These are phyloP conservation scores for Meandrusa payeni DNA, from an alignment of 2,888 invertebrate species.

Conservation along the genomic window DNA sequence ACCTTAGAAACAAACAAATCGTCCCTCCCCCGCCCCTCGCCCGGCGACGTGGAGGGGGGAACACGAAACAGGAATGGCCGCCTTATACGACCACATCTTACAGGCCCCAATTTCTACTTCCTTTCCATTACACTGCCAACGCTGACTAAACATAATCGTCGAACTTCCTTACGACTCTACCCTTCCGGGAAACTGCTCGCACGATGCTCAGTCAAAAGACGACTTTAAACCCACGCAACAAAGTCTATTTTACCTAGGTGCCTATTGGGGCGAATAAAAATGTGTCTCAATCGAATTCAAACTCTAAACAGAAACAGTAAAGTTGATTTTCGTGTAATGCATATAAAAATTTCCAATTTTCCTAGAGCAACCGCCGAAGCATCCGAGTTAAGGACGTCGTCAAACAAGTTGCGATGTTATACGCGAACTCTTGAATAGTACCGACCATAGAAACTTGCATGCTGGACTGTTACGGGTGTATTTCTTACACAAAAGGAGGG, in stretches of 20 bases:
- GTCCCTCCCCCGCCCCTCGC: constrained; percentile 42
- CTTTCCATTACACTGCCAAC: constrained; percentile 73
- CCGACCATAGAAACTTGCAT: constrained; percentile 73
- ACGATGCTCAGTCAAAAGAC: constrained; percentile 40
- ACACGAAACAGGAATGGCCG: constrained; percentile 52
- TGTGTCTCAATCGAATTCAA: constrained; percentile 17
- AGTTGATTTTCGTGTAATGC: constrained; percentile 32
- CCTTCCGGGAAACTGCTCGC: constrained; percentile 69
- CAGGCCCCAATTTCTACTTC: constrained; percentile 79
- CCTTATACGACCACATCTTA: constrained; percentile 79
- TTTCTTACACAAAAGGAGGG: constrained; percentile 78
- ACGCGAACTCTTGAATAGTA: constrained; percentile 71
- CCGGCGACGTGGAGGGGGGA: constrained; percentile 28
- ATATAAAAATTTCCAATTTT: constrained; percentile 65
- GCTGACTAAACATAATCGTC: constrained; percentile 80
- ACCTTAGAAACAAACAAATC: constrained; percentile 78
- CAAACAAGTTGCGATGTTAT: constrained; percentile 74
- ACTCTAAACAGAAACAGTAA: constrained; percentile 20
- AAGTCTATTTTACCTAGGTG: constrained; percentile 36
- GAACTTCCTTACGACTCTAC: constrained; percentile 80
- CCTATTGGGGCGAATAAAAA: constrained; percentile 26
- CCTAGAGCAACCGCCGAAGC: constrained; percentile 72
- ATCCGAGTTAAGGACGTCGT: constrained; percentile 75
- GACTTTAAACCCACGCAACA: constrained; percentile 46
- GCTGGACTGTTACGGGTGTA: constrained; percentile 63